Evolutionary conservation across 2,888 invertebrate species (phyloP), one percentile per base, ranked within the genome.

Genomic region (Mimachlamys varia): DNA sequence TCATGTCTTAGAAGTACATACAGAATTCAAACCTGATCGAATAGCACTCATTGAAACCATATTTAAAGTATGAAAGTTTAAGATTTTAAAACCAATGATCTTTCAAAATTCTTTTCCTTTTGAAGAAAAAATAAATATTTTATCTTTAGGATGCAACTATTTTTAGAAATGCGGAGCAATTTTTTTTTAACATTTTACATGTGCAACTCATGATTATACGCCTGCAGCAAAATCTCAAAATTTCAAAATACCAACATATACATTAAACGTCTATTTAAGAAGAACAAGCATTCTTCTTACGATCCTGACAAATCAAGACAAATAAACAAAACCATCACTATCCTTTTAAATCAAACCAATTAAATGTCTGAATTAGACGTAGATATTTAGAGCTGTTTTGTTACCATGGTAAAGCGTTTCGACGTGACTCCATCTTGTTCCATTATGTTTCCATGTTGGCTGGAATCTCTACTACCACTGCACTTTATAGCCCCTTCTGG

Each of bases 401-500:
- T 76, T 76, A 27, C 76, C 76, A 76, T 1, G 27, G 76, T 76
- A 76, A 76, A 76, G 76, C 76, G 33, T 76, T 76, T 33, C 33
- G 76, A 76, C 76, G 76, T 33, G 76, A 33, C 58, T 58, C 58
- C 22, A 58, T 19, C 58, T 10, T 58, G 33, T 33, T 76, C 76
- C 76, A 76, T 76, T 76, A 76, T 22, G 76, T 27, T 76, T 76
- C 76, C 76, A 76, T 76, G 76, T 76, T 15, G 76, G 27, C 76
- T 76, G 7, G 33, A 0, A 33, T 76, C 76, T 22, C 76, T 15
- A 22, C 76, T 76, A 33, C 33, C 33, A 33, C 33, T 76, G 76
- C 76, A 76, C 76, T 76, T 76, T 76, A 76, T 76, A 33, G 22
- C 76, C 27, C 44, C 76, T 76, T 76, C 76, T 76, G 76, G 76